Evolutionary conservation across 2,113 vertebrate species (phyloP), one percentile per base, ranked within the genome.

Genomic region (Esox niger): DNA sequence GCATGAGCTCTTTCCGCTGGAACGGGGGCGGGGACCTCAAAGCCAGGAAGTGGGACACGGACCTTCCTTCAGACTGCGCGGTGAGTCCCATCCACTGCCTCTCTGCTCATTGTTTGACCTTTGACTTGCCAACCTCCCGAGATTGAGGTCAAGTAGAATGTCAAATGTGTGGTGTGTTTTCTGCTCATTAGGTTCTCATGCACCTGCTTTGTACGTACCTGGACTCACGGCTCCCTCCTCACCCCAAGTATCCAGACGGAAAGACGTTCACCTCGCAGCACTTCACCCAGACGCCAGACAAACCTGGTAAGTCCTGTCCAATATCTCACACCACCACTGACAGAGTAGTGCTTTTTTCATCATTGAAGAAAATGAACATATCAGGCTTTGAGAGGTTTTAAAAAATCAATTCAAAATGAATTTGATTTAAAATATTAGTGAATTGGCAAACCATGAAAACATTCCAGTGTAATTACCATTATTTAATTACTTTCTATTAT

Each of bases 1-100:
- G 97, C 76, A 98, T 98, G 97, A 99, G 97, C 76, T 96, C 97
- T 0, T 98, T 98, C 79, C 85, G 94, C 0, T 99, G 97, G 97
- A 98, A 96, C 1, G 86, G 90, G 57, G 97, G 97, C 1, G 97
- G 95, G 0, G 94, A 96, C 31, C 88, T 96, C 81, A 98, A 95
- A 86, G 94, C 91, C 66, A 90, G 97, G 1, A 98, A 95, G 74
- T 99, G 97, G 97, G 96, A 98, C 79, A 97, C 94, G 0, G 96
- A 99, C 75, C 85, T 98, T 9, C 95, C 96, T 47, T 95, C 96
- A 0, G 97, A 99, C 73, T 96, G 93, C 46, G 91, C 94, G 4
- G 97, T 98, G 78, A 94, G 96, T 87, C 35, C 30, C 15, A n/a
- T 6, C 17, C 9, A 5, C 15, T n/a, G 7, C 47, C 47, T 52